phyloP scores from a whole-genome alignment of 2,888 invertebrate genomes.

The Philhelius pedissequus region DNA sequence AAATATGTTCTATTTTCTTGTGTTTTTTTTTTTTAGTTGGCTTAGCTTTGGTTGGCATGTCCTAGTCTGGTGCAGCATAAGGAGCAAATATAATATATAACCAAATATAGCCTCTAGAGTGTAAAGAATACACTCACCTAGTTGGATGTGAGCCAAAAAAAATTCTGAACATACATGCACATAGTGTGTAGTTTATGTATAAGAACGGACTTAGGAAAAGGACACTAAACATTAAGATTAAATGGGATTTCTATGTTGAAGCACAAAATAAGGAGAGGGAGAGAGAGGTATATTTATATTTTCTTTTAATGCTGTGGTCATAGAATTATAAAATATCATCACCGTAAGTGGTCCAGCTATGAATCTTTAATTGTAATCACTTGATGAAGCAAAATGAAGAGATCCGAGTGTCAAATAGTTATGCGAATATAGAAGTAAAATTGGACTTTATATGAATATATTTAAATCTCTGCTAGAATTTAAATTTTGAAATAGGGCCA shows the following conservation, averaged over 20 bases:
- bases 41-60: not conserved
- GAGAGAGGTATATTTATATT: not conserved
- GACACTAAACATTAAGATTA: constrained; percentile 42
- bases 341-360: constrained; percentile 39
- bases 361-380: constrained; percentile 35
- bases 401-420: no score
- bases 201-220: constrained; percentile 21
- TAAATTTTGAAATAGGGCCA: no score
- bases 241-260: constrained; percentile 32
- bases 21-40: not conserved
- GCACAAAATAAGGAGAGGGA: not conserved
- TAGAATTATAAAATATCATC: constrained; percentile 29
- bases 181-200: no score
- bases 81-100: not conserved
- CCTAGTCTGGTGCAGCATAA: not conserved
- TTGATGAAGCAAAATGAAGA: not conserved
- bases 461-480: no score
- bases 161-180: not conserved
- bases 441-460: no score
- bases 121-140: constrained; percentile 41
- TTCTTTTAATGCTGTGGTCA: not conserved
- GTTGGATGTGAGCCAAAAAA: constrained; percentile 53
- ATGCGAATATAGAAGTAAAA: no score
- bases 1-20: constrained; percentile 13
- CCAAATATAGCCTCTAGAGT: constrained; percentile 19